These are phyloP conservation scores for Drosophila prosaltans DNA, from an alignment of 1,140 invertebrate species.

Conservation along the genomic window DNA sequence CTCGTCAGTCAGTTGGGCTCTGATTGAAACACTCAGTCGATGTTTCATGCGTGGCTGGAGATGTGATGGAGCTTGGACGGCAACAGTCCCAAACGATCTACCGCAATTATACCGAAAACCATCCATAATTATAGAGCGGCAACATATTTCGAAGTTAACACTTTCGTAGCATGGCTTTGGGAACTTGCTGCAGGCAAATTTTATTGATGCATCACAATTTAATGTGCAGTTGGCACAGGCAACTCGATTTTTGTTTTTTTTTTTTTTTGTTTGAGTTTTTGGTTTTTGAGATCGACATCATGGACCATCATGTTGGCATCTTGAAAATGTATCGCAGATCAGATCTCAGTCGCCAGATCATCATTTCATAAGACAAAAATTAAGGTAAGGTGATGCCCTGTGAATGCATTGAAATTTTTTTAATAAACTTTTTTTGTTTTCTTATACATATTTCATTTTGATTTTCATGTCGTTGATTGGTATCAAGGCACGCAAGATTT, in stretches of 20 bases:
- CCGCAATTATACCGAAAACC: constrained; percentile 78
- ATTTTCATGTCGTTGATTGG: constrained; percentile 76
- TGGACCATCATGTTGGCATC: neutral
- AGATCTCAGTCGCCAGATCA: constrained; percentile 45
- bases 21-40: constrained; percentile 72
- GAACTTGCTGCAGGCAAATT: constrained; percentile 79
- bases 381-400: constrained; percentile 4
- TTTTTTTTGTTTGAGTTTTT: neutral
- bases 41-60: constrained; percentile 6
- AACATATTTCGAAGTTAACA: constrained; percentile 82
- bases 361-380: constrained; percentile 51
- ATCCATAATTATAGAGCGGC: constrained; percentile 83
- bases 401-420: constrained; percentile 72
- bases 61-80: constrained; percentile 12
- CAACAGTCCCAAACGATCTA: constrained; percentile 21
- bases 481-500: constrained; percentile 71
- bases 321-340: constrained; percentile 38
- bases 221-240: constrained; percentile 69
- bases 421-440: constrained; percentile 70
- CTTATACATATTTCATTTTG: constrained; percentile 35
- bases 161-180: constrained; percentile 82
- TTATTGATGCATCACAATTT: constrained; percentile 82
- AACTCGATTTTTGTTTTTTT: constrained; percentile 22
- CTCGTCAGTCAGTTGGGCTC: constrained; percentile 66
- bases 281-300: constrained; percentile 24